Evolutionary conservation across 2,113 vertebrate species (phyloP), one percentile per base, ranked within the genome.

Genomic region (Corythornis cristatus): DNA sequence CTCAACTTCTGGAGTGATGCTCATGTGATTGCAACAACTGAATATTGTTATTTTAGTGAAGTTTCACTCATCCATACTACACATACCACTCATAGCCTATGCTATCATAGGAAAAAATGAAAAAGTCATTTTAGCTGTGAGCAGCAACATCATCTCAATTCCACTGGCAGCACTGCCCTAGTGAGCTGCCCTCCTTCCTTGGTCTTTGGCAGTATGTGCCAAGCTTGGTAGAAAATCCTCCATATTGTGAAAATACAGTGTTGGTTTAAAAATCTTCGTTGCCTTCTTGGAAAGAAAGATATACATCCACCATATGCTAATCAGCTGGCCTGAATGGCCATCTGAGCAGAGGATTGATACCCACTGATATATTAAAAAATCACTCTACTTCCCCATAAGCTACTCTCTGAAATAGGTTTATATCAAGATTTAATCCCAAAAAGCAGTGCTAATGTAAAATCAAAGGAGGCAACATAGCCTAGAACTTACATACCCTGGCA

Each of bases 361-460:
- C 18, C 28, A 60, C 9, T 1, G 2, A 74, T 75, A 28, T 45
- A 75, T 45, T 72, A 16, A 86, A 86, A 84, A 89, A 82, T 40
- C 31, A 68, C 26, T 25, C 65, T 2, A 25, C 42, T 90, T 88
- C 31, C 37, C 60, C 26, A 50, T 33, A 72, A 84, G 10, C 15
- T 33, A 70, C 33, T 29, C n/a, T 75, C 66, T 73, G 42, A 89
- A 94, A 87, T 6, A 40, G 58, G 3, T 82, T 50, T 50, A n/a
- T 37, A 81, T 57, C 26, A 92, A 90, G 92, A 93, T 35, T 11
- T 28, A 43, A 72, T 72, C 22, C 57, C 40, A 60, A 82, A 81
- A 84, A 28, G 33, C 31, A 84, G 45, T 8, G 66, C 7, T 83
- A 73, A 74, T 10, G 33, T 50, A 83, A 81, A 94, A 93, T 88